Evolutionary conservation across 2,113 vertebrate genomes (phyloP).

Genomic region (Cebidichthys violaceus): DNA sequence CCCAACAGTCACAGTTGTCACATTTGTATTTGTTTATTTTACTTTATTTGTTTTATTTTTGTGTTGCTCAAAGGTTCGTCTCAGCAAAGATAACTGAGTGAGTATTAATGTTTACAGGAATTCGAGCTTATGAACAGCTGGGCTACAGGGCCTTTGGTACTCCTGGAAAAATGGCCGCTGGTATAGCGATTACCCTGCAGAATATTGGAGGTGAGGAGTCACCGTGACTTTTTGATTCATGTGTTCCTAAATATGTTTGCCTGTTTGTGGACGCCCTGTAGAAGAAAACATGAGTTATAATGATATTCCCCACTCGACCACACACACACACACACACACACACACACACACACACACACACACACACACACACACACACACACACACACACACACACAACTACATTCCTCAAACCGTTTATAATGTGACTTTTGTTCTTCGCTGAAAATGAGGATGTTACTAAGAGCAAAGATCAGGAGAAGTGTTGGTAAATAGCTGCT

Average conservation of each 20-base stretch:
- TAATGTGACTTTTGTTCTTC: constrained; percentile 14
- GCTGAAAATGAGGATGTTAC: background rate
- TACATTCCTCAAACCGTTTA: background rate
- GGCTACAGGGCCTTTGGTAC: constrained; percentile 95
- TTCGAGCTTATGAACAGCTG: constrained; percentile 96
- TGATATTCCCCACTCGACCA: background rate
- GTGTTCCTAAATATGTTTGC: background rate
- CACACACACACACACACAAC: constrained; percentile 7
- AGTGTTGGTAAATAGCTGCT: constrained; percentile 35
- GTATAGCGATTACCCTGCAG: constrained; percentile 94
- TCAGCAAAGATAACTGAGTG: constrained; percentile 2
- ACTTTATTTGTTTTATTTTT: background rate
- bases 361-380: too few species aligned
- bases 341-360: too few species aligned
- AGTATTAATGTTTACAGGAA: constrained; percentile 83
- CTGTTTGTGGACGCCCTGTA: constrained; percentile 7
- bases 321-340: too few species aligned
- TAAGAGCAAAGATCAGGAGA: constrained; percentile 2
- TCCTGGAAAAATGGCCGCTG: constrained; percentile 94
- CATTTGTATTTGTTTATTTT: background rate
- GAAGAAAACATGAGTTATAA: constrained; percentile 25
- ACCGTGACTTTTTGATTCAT: background rate
- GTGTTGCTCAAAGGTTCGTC: constrained; percentile 17
- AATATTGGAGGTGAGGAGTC: constrained; percentile 92
- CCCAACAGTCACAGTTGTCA: background rate